Conservation (phyloP, 2,888 invertebrate species). For the Entomobrya multifasciata region DNA sequence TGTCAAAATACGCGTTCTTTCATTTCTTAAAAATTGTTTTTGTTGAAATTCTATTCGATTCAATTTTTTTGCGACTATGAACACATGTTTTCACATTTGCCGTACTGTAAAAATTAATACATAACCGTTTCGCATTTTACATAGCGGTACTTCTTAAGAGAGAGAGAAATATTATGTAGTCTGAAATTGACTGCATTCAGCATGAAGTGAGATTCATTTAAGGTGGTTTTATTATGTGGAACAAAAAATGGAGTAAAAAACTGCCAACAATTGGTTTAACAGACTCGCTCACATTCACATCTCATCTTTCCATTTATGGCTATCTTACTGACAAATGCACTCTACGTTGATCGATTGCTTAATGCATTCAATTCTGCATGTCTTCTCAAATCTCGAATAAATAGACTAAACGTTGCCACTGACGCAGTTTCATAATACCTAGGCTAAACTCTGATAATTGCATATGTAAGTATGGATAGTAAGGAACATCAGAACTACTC, state of each 20-base stretch:
- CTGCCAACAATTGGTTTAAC: conserved; percentile 53
- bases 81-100: background rate
- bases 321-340: conserved; percentile 77
- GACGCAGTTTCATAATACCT: background rate
- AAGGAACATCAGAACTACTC: too few species aligned
- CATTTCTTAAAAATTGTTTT: background rate
- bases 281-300: conserved; percentile 56
- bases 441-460: too few species aligned
- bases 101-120: background rate
- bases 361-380: conserved; percentile 55
- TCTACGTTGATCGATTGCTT: conserved; percentile 67
- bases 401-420: background rate
- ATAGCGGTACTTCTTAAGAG: conserved; percentile 54
- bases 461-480: too few species aligned
- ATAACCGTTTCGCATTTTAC: background rate
- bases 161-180: background rate
- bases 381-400: conserved; percentile 8
- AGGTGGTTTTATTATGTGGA: background rate
- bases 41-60: background rate
- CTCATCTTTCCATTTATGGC: conserved; percentile 77
- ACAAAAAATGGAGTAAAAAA: conserved; percentile 57
- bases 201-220: background rate
- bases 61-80: background rate
- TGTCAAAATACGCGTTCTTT: background rate
- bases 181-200: background rate